Conservation (phyloP, 1,140 invertebrate species). For the Pomacea maculata region DNA sequence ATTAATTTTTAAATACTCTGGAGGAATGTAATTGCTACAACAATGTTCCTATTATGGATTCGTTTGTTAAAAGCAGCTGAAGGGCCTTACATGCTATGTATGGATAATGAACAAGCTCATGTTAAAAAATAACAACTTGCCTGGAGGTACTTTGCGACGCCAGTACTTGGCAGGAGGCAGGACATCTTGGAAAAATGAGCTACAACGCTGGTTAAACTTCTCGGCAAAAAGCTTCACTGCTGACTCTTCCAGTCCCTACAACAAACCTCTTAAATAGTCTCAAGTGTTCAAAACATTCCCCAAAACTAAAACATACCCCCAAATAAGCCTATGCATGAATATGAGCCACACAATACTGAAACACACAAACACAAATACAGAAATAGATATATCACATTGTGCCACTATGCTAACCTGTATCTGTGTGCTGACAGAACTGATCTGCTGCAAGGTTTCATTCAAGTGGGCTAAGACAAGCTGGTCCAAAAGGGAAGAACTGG, state of each 20-base stretch:
- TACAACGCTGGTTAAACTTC: slow-evolving; percentile 2
- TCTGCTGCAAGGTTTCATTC: slow-evolving; percentile 35
- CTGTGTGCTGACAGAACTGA: slow-evolving; percentile 37
- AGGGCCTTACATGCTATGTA: no score
- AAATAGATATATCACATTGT: no score
- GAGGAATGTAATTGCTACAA: not conserved
- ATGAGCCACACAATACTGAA: no score
- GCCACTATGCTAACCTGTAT: slow-evolving; percentile 40
- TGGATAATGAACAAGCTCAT: no score
- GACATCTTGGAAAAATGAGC: slow-evolving; percentile 13
- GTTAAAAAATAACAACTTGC: not conserved
- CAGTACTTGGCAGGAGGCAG: slow-evolving; percentile 17
- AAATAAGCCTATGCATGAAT: no score
- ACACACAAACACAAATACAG: no score
- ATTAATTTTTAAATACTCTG: not conserved
- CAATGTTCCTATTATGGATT: not conserved
- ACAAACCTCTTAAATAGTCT: not conserved
- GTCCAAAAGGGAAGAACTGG: slow-evolving; percentile 20
- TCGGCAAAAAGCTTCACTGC: slow-evolving; percentile 4
- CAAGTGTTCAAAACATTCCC: not conserved
- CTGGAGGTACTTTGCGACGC: slow-evolving; percentile 20
- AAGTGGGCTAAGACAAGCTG: slow-evolving; percentile 38
- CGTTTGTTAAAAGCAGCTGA: no score
- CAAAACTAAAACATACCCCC: no score
- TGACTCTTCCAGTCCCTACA: slow-evolving; percentile 10